Percentiles rank a stretch among this genome's conserved stretches.
phyloP scores from a whole-genome alignment of 2,888 invertebrate genomes.

The Tigriopus californicus region DNA sequence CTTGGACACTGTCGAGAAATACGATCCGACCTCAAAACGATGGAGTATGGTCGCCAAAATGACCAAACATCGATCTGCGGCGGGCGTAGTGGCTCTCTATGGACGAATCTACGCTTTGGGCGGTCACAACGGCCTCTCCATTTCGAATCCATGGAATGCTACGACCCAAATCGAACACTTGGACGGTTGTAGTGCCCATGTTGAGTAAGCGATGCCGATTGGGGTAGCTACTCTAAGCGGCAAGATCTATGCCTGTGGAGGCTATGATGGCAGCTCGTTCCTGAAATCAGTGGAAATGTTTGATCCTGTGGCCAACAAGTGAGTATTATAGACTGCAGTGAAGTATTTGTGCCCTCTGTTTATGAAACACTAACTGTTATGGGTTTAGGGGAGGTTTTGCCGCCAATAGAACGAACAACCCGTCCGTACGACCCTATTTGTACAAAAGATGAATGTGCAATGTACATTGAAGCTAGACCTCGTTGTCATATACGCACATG shows the following conservation, averaged over 20 bases:
- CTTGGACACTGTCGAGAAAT: conserved; percentile 60
- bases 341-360: no score
- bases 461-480: not conserved
- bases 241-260: conserved; percentile 62
- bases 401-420: no score
- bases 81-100: conserved; percentile 47
- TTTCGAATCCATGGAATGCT: conserved; percentile 49
- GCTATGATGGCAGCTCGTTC: conserved; percentile 67
- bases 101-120: conserved; percentile 62
- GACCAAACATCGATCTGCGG: conserved; percentile 50
- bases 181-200: conserved; percentile 59
- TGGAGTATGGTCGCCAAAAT: conserved; percentile 55
- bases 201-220: conserved; percentile 57
- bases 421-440: no score
- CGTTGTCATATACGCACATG: not conserved
- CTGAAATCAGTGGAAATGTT: conserved; percentile 61
- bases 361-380: no score
- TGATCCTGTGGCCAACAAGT: conserved; percentile 49
- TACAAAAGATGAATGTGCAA: no score
- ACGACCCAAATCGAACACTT: conserved; percentile 25
- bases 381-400: no score
- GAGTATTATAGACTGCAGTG: no score
- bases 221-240: conserved; percentile 57
- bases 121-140: conserved; percentile 69
- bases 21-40: conserved; percentile 47